Conservation (phyloP, 2,888 invertebrate species). For the Morpho deidamia region DNA sequence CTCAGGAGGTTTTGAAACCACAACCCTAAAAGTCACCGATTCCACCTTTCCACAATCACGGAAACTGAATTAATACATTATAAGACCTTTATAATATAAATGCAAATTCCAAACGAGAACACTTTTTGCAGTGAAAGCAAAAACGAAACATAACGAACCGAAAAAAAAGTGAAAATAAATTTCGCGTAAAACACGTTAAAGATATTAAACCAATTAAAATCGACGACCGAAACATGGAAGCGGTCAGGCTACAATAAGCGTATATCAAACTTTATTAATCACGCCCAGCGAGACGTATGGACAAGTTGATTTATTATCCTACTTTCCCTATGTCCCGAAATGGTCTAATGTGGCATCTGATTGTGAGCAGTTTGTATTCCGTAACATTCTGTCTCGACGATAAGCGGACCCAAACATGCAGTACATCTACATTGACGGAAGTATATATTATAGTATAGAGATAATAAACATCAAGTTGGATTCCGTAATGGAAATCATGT, state of each 20-base stretch:
- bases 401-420: background rate
- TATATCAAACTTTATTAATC: constrained; percentile 33
- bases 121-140: constrained; percentile 25
- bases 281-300: constrained; percentile 43
- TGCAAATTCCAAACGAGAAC: constrained; percentile 3
- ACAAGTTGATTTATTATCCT: constrained; percentile 55
- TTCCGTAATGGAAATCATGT: constrained; percentile 11
- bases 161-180: constrained; percentile 32
- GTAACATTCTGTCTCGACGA: background rate
- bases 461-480: constrained; percentile 1
- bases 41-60: no score
- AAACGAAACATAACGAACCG: constrained; percentile 13
- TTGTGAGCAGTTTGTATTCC: constrained; percentile 32
- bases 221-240: constrained; percentile 24
- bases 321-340: constrained; percentile 61
- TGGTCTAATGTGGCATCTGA: constrained; percentile 55
- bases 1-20: no score
- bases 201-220: constrained; percentile 33
- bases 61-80: no score
- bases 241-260: constrained; percentile 27
- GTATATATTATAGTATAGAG: background rate
- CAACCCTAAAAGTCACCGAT: no score
- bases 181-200: constrained; percentile 27
- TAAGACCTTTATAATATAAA: background rate
- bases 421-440: constrained; percentile 19